Evolutionary conservation across 2,113 vertebrate species (phyloP).

Genomic region (Kobus ellipsiprymnus): DNA sequence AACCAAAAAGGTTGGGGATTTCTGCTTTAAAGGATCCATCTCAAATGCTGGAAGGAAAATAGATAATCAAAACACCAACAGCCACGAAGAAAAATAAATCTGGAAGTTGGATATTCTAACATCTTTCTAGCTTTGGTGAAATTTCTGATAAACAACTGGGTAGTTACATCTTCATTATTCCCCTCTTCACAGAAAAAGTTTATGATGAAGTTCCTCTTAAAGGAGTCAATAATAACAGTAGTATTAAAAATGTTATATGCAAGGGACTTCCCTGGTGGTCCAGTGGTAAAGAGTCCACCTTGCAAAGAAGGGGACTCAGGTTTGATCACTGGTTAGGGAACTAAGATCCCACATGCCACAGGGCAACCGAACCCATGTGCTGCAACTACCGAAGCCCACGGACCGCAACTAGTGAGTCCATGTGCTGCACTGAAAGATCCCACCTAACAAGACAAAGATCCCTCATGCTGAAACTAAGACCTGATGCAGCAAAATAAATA

Average conservation of each 20-base stretch:
- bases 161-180: background rate
- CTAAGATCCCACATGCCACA: background rate
- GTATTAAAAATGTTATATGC: background rate
- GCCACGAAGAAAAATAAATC: background rate
- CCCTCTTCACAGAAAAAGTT: background rate
- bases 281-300: background rate
- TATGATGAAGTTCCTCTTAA: background rate
- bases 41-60: background rate
- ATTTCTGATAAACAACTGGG: background rate
- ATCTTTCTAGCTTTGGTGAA: background rate
- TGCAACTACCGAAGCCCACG: background rate
- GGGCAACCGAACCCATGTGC: background rate
- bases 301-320: background rate
- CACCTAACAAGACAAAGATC: background rate
- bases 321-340: background rate
- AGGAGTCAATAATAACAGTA: background rate
- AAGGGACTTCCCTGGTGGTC: background rate
- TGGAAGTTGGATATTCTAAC: background rate
- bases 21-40: background rate
- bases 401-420: background rate
- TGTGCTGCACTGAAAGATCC: background rate
- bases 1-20: background rate
- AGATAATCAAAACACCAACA: background rate
- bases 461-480: background rate
- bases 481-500: background rate